A percentile compares a stretch with the other conserved stretches of the same genome.
These are phyloP conservation scores for Pseudomugil tenellus DNA, from an alignment of 2,797 vertebrate species.

Conservation along the genomic window DNA sequence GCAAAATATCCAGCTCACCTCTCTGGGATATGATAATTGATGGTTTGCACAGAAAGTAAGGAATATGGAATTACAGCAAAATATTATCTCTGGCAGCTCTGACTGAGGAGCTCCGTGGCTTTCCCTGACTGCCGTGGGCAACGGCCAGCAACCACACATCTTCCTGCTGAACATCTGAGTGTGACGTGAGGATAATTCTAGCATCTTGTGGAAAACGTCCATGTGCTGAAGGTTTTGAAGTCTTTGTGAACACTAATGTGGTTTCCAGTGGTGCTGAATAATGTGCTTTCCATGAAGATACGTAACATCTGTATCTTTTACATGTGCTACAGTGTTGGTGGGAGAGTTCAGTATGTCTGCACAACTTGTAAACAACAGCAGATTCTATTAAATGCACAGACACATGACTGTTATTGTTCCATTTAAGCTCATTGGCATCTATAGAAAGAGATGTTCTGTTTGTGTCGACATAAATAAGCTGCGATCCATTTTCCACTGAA, in stretches of 20 bases:
- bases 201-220: constrained; percentile 31
- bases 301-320: constrained; percentile 14
- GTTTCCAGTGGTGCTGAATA: constrained; percentile 24
- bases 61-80: constrained; percentile 56
- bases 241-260: constrained; percentile 25
- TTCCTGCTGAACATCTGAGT: constrained; percentile 21
- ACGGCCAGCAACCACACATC: constrained; percentile 20
- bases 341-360: neutral
- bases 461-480: neutral
- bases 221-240: constrained; percentile 29
- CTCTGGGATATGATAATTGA: constrained; percentile 51
- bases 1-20: constrained; percentile 36
- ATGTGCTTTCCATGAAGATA: constrained; percentile 22
- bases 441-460: no score
- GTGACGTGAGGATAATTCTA: neutral
- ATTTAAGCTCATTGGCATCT: no score
- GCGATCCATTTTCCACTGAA: neutral
- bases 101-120: constrained; percentile 27
- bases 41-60: constrained; percentile 38
- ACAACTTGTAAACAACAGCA: neutral
- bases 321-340: neutral
- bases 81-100: constrained; percentile 61
- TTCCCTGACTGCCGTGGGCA: constrained; percentile 15
- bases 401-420: no score
- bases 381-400: neutral